Conservation (phyloP, 2,113 vertebrate species). For the Otis tarda region DNA sequence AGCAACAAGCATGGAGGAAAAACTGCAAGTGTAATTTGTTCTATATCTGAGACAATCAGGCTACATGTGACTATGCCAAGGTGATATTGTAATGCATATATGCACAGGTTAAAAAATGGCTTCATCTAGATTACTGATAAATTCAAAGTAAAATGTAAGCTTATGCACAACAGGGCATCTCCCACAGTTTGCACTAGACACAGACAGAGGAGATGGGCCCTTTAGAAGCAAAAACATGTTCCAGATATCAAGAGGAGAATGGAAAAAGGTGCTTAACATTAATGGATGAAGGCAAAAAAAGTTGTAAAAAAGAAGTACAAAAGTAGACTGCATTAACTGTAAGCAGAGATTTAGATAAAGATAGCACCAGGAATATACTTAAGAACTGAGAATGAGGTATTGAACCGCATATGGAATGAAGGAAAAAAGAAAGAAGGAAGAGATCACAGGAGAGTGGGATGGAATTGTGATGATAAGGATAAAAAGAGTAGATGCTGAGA, state of each 20-base stretch:
- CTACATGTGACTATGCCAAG: not conserved
- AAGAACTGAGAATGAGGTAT: not conserved
- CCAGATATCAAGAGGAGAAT: not conserved
- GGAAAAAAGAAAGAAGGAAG: not conserved
- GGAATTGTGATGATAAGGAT: not conserved
- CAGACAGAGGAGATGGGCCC: not conserved
- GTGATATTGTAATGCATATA: not conserved
- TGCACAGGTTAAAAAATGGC: not conserved
- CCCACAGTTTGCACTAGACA: not conserved
- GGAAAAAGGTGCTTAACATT: not conserved
- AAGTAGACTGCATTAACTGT: not conserved
- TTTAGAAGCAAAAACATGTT: not conserved
- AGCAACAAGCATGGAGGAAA: not conserved
- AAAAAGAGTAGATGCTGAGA: not conserved
- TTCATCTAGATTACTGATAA: not conserved
- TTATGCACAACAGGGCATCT: not conserved
- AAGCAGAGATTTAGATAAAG: slow-evolving; percentile 4
- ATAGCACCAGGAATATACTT: not conserved
- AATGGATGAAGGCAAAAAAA: not conserved
- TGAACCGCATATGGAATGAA: not conserved
- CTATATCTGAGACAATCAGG: not conserved
- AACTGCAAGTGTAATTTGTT: not conserved
- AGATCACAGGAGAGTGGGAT: not conserved
- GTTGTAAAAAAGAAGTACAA: not conserved
- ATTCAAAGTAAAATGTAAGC: not conserved